Conservation (phyloP, 2,888 invertebrate genomes). For the Idaea aversata region DNA sequence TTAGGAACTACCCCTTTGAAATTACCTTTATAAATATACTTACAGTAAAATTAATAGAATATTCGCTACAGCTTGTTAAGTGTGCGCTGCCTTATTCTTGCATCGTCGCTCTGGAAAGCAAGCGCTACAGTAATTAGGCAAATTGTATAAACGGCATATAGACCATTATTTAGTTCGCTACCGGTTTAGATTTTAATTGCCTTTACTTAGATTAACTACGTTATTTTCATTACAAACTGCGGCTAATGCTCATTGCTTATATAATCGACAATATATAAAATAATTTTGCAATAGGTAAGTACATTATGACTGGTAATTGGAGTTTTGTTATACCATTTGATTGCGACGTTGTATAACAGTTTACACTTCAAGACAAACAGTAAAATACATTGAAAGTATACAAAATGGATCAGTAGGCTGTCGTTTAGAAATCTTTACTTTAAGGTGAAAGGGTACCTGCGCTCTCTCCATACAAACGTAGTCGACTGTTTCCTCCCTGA, state of each 20-base stretch:
- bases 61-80: not conserved
- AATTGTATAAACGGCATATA: conserved; percentile 64
- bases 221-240: conserved; percentile 36
- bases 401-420: too few species aligned
- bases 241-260: conserved; percentile 41
- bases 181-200: conserved; percentile 60
- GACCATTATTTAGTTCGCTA: conserved; percentile 54
- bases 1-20: too few species aligned
- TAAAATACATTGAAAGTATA: too few species aligned
- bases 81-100: conserved; percentile 36
- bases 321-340: conserved; percentile 9
- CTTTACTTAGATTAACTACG: conserved; percentile 48
- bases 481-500: too few species aligned
- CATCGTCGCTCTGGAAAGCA: conserved; percentile 54
- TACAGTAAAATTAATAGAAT: too few species aligned
- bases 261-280: conserved; percentile 40
- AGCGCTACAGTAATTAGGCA: conserved; percentile 62
- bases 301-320: conserved; percentile 5
- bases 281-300: conserved; percentile 30
- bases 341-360: conserved; percentile 1
- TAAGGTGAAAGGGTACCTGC: too few species aligned
- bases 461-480: too few species aligned
- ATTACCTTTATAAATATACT: too few species aligned
- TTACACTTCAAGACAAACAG: not conserved
- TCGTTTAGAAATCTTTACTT: too few species aligned